Base-by-base conservation (phyloP, 2,113 vertebrate genomes). In the Origma solitaria region DNA sequence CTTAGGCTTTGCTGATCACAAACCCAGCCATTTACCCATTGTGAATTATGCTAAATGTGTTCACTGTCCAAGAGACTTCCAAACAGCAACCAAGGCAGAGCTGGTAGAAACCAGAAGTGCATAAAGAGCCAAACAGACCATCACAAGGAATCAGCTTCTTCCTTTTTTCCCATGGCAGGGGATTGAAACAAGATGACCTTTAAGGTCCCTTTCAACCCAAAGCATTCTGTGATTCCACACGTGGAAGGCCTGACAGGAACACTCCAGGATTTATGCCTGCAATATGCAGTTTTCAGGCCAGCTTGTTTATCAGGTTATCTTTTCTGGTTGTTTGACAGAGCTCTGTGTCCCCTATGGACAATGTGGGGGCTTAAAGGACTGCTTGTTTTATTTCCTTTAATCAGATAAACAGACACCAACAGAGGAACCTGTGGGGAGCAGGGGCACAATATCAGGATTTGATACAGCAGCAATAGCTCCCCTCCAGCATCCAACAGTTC, bases 31-130 rank as follows among this genome's bases (percentile, higher is more conserved):
- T 3, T 35, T 2, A 27, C 16, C 13, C 38, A 28, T 21, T 30
- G 23, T 2, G 18, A 18, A 18, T 23, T 3, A n/a, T 1, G 21
- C 18, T 11, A 31, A 18, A 60, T 2, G 4, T 25, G 6, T 13
- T 75, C 79, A 79, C 9, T 21, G 18, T 3, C 53, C 9, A 11
- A 56, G 47, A 72, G 31, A 13, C 14, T 71, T 64, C 42, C 54
- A 69, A 80, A 69, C 2, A 21, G 11, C 47, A 86, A 27, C 58
- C 22, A n/a, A 17, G 33, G 38, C 58, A 79, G 13, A 45, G 15
- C 16, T 16, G 42, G 10, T 9, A 27, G 31, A 62, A 86, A 53
- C 20, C 45, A 49, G 13, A 33, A 70, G 3, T 3, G 6, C 9
- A 17, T 4, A 7, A 69, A 62, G 31, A 81, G 13, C 12, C 13